A percentile compares a stretch with the other conserved stretches of the same genome.
phyloP scores from a whole-genome alignment of 2,113 vertebrate species.

The Typhlomys cinereus region DNA sequence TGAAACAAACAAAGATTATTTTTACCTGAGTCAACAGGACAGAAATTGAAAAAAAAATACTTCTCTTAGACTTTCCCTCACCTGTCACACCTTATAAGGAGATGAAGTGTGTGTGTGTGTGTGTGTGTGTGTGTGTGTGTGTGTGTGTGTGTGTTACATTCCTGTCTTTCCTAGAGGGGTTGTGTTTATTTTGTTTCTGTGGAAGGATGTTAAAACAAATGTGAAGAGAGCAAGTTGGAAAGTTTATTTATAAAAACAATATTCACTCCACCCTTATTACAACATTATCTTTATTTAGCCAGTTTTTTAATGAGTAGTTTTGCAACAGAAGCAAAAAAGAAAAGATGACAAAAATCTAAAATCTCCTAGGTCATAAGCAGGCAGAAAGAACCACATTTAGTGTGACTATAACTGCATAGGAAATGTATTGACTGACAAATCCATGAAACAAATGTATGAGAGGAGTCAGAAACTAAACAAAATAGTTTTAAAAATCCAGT shows the following conservation, averaged over 20 bases:
- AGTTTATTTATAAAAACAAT: conserved; percentile 73
- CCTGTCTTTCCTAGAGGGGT: conserved; percentile 58
- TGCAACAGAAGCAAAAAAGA: conserved; percentile 61
- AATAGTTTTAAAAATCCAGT: not conserved
- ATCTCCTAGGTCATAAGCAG: not conserved
- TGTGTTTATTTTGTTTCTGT: conserved; percentile 81
- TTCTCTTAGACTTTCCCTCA: conserved; percentile 32
- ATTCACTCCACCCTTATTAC: conserved; percentile 79
- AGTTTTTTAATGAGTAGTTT: conserved; percentile 70
- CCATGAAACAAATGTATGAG: not conserved
- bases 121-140: conserved; percentile 22
- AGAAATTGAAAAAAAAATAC: conserved; percentile 27
- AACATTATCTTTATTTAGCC: conserved; percentile 77
- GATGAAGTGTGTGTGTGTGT: conserved; percentile 46
- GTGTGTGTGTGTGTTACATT: conserved; percentile 60
- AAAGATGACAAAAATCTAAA: conserved; percentile 54
- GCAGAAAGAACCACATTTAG: not conserved
- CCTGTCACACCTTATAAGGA: not conserved
- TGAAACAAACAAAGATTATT: not conserved
- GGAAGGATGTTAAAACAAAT: conserved; percentile 79
- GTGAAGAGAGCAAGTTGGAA: conserved; percentile 79
- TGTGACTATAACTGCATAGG: not conserved
- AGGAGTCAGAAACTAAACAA: not conserved
- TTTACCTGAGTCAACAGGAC: not conserved
- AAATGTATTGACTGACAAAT: not conserved